Evolutionary conservation across 2,888 invertebrate species (phyloP), one percentile per base, ranked within the genome.

Genomic region (Hydriomena furcata): DNA sequence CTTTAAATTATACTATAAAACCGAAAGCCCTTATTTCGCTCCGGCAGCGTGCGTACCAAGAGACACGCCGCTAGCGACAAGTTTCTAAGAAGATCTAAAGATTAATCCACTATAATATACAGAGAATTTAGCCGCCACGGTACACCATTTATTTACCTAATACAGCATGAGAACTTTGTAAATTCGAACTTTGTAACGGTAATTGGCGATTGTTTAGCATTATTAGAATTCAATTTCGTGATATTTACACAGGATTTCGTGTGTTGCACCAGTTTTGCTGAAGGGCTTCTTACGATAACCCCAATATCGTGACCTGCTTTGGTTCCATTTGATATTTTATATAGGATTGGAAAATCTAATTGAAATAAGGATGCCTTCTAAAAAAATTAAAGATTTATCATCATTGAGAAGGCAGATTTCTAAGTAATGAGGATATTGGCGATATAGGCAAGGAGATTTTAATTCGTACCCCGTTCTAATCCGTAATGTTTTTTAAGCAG

Each of bases 41-140:
- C 40, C 52, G 67, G 64, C 68, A 68, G 69, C 71, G 73, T 79
- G 79, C 81, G 78, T 79, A 78, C 73, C 71, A 71, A 79, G 76
- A 77, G 78, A 76, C 77, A 73, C 65, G 70, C 79, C 73, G 74
- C 79, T 53, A 69, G 82, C 77, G 79, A 80, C 82, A 79, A 69
- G 76, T 77, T 78, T 70, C 78, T 71, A 67, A 74, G 80, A 79
- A 82, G 82, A 83, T 84, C 73, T 73, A 58, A 58, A 78, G 80
- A 84, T 83, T 80, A 79, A 62, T 60, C 67, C 58, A 58, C 67
- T 58, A 63, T 68, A 68, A 64, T 67, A 67, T 66, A 68, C 67
- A 63, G 67, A 63, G 61, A 68, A 65, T 67, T 71, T 66, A 65
- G 65, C 54, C 66, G 61, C 55, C 55, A 50, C 48, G 21, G 37